Conservation (phyloP, 1,140 invertebrate genomes). For the Meloidogyne exigua region DNA sequence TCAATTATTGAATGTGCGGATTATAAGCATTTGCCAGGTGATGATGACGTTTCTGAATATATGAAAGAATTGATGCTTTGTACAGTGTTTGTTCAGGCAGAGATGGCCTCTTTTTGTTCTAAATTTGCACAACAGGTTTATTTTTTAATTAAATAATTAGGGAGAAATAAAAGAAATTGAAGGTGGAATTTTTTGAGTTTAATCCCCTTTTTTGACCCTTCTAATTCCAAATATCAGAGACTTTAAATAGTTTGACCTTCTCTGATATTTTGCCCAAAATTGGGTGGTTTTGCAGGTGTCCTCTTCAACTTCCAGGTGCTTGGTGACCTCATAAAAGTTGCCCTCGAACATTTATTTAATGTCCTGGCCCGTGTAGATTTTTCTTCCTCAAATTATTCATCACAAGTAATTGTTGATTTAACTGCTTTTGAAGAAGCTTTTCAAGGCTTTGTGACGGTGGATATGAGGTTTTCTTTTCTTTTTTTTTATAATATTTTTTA, state of each 20-base stretch:
- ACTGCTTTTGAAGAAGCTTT: slow-evolving; percentile 56
- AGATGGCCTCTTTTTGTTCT: slow-evolving; percentile 51
- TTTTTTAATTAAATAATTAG: slow-evolving; percentile 1
- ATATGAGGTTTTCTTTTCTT: slow-evolving; percentile 27
- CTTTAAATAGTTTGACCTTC: too few species aligned
- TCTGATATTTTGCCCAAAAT: not conserved
- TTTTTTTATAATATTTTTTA: too few species aligned
- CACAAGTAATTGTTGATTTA: slow-evolving; percentile 53
- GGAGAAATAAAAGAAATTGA: too few species aligned
- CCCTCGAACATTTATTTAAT: slow-evolving; percentile 35
- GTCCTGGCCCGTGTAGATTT: slow-evolving; percentile 23
- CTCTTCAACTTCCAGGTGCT: slow-evolving; percentile 33
- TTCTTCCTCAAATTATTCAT: slow-evolving; percentile 33
- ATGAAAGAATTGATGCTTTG: slow-evolving; percentile 61
- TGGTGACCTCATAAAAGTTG: slow-evolving; percentile 34
- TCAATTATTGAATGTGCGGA: slow-evolving; percentile 43
- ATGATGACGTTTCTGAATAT: slow-evolving; percentile 60
- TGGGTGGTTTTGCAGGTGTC: not conserved
- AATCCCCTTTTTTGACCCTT: too few species aligned
- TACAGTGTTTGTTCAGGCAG: slow-evolving; percentile 59
- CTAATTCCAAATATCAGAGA: too few species aligned
- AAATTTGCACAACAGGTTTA: slow-evolving; percentile 46
- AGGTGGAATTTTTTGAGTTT: too few species aligned
- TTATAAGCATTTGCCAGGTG: slow-evolving; percentile 50
- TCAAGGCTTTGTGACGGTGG: slow-evolving; percentile 36